Conservation (phyloP, 2,797 vertebrate species). For the Onychomys leucogaster region DNA sequence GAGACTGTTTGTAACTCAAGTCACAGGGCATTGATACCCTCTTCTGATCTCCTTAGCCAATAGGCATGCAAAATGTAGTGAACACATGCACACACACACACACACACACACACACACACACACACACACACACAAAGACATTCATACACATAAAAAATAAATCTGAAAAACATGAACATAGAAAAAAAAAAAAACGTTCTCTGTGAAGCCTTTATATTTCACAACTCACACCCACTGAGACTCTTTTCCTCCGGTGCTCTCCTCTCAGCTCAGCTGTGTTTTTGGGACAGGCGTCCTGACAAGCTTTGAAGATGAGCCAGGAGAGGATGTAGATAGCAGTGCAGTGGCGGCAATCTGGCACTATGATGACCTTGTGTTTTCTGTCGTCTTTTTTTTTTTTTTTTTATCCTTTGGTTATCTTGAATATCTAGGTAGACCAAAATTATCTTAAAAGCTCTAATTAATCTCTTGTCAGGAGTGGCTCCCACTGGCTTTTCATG, state of each 20-base stretch:
- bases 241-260: not conserved
- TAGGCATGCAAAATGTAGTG: no score
- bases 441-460: not conserved
- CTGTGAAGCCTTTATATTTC: not conserved
- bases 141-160: not conserved
- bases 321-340: not conserved
- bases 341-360: not conserved
- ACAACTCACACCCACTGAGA: no score
- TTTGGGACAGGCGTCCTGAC: not conserved
- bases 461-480: not conserved
- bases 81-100: no score
- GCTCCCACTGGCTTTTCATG: not conserved
- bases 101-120: no score
- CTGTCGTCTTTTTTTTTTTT: not conserved
- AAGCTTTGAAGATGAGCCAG: not conserved
- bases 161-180: not conserved
- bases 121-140: no score
- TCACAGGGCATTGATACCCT: not conserved
- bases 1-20: not conserved
- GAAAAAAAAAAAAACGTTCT: not conserved
- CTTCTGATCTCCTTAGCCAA: not conserved
- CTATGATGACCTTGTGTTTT: not conserved
- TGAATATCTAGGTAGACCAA: constrained; percentile 15
- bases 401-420: not conserved
- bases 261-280: not conserved